A percentile compares a stretch with the other conserved stretches of the same genome.
These are phyloP conservation scores for Pangasius krempfi DNA, from an alignment of 2,797 vertebrate species.

Conservation along the genomic window DNA sequence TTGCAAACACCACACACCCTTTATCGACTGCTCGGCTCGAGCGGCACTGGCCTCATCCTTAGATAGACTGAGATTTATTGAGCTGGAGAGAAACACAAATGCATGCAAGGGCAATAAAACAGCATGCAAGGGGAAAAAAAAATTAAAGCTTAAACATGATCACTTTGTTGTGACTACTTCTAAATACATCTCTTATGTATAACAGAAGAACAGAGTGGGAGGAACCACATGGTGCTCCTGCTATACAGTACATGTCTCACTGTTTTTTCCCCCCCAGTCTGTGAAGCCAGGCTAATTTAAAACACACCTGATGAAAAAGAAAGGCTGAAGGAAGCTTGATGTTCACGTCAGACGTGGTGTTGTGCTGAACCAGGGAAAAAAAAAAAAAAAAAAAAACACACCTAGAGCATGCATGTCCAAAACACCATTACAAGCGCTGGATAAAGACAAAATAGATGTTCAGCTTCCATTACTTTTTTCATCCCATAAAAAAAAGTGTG, in stretches of 20 bases:
- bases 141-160: constrained; percentile 61
- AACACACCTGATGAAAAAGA: not conserved
- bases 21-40: constrained; percentile 57
- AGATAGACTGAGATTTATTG: constrained; percentile 53
- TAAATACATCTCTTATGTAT: constrained; percentile 65
- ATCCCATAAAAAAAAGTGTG: not conserved
- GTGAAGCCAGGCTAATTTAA: constrained; percentile 7
- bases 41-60: constrained; percentile 47
- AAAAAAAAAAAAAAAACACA: too few relatives aligned
- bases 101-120: constrained; percentile 35
- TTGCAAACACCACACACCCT: constrained; percentile 54
- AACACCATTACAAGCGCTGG: constrained; percentile 3
- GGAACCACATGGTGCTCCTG: not conserved
- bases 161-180: constrained; percentile 58
- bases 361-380: not conserved
- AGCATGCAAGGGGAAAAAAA: constrained; percentile 38
- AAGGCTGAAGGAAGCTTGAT: not conserved
- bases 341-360: not conserved
- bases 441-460: constrained; percentile 7
- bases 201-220: constrained; percentile 27
- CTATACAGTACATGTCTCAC: not conserved
- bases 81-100: constrained; percentile 48
- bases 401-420: not conserved
- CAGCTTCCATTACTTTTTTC: not conserved
- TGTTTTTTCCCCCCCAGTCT: not conserved